These are phyloP conservation scores for Baryphthengus martii DNA, from an alignment of 2,113 vertebrate genomes.

Conservation along the genomic window DNA sequence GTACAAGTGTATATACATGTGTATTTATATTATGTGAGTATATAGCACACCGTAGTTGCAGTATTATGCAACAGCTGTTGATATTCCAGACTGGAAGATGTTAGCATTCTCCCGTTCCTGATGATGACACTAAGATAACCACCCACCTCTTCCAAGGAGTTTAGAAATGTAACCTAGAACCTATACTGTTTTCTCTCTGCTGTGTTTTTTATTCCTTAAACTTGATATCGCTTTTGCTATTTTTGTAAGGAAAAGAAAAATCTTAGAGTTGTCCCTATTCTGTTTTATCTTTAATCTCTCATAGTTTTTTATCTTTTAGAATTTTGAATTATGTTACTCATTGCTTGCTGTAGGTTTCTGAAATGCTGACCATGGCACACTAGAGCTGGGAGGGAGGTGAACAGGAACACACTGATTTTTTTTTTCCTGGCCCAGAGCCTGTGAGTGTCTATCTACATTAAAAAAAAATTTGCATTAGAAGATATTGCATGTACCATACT, in stretches of 20 bases:
- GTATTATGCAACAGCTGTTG: not conserved
- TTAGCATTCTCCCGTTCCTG: not conserved
- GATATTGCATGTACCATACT: not conserved
- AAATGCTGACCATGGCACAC: not conserved
- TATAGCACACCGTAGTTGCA: not conserved
- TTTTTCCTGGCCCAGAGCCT: not conserved
- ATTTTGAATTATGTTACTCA: not conserved
- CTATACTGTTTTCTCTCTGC: not conserved
- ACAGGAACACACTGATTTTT: not conserved
- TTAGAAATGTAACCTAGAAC: not conserved
- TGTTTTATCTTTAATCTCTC: not conserved
- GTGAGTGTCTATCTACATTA: not conserved
- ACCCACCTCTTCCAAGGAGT: not conserved
- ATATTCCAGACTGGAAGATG: not conserved
- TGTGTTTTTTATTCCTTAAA: not conserved
- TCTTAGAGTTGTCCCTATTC: not conserved
- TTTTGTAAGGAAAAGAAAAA: not conserved
- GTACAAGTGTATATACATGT: not conserved
- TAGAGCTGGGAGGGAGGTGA: not conserved
- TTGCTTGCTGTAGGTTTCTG: not conserved
- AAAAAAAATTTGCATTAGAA: not conserved
- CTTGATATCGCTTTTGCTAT: not conserved
- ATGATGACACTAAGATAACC: not conserved
- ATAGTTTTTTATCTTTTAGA: not conserved
- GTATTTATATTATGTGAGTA: too few species aligned